These are phyloP conservation scores for Otolemur garnettii DNA, from an alignment of 2,113 vertebrate genomes.

Conservation along the genomic window DNA sequence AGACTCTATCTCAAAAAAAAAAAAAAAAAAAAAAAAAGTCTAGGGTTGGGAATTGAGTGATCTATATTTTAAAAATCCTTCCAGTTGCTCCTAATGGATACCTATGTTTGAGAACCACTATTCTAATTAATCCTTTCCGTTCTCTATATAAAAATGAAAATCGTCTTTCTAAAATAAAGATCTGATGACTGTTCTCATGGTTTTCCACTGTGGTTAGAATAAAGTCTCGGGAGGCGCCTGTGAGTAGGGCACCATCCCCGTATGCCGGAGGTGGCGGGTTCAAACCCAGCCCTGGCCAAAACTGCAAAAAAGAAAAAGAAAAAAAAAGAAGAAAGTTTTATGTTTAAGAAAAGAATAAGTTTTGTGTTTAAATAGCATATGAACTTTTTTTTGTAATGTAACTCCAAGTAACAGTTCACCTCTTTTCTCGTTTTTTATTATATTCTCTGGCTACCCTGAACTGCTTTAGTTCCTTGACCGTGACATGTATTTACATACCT, in stretches of 20 bases:
- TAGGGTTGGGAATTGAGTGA: not conserved
- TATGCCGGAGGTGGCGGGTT: too few relatives aligned
- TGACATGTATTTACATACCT: not conserved
- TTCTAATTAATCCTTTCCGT: not conserved
- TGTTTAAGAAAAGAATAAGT: not conserved
- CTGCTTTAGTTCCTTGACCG: not conserved
- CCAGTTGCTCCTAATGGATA: not conserved
- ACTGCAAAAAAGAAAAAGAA: too few relatives aligned
- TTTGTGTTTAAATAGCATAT: constrained; percentile 41
- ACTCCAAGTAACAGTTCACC: not conserved
- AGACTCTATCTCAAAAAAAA: too few relatives aligned
- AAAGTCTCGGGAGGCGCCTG: not conserved
- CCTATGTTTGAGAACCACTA: constrained; percentile 7
- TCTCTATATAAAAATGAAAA: constrained; percentile 31
- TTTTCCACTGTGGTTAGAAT: constrained; percentile 40
- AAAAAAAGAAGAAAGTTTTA: too few relatives aligned
- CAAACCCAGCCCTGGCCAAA: too few relatives aligned
- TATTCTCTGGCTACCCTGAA: not conserved
- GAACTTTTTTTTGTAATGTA: not conserved
- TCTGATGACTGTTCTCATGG: not conserved
- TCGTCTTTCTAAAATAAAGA: not conserved
- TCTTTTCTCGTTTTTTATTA: constrained; percentile 7
- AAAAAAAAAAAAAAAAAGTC: not conserved
- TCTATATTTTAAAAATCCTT: not conserved
- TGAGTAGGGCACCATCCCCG: too few relatives aligned